Percentiles rank a stretch among this genome's conserved stretches.
These are phyloP conservation scores for Conistra vaccinii DNA, from an alignment of 2,888 invertebrate species.

Conservation along the genomic window DNA sequence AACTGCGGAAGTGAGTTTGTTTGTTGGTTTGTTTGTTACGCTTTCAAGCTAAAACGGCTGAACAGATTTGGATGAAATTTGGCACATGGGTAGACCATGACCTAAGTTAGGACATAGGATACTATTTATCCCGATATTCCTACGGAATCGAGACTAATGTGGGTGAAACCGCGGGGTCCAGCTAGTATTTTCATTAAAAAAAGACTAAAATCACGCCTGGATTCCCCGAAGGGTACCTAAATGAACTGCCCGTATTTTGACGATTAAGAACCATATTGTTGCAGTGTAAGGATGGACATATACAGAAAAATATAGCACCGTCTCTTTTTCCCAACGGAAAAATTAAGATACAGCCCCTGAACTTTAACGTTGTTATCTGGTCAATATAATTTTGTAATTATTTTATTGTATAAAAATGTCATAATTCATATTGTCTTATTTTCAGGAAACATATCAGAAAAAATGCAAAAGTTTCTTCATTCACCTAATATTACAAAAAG, in stretches of 20 bases:
- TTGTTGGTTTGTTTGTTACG: no score
- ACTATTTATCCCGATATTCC: no score
- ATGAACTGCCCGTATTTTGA: not conserved
- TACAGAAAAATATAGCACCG: not conserved
- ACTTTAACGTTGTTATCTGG: not conserved
- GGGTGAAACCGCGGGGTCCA: no score
- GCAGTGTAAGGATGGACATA: not conserved
- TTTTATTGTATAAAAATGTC: not conserved
- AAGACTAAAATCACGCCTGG: no score
- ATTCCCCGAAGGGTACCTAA: no score
- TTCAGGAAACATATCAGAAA: slow-evolving; percentile 94
- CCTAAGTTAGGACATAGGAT: no score
- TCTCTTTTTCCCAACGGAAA: not conserved
- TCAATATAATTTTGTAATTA: not conserved
- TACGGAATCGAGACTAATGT: no score
- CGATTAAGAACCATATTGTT: not conserved
- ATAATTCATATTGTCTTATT: slow-evolving; percentile 49
- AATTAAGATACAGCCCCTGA: not conserved
- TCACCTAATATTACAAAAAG: slow-evolving; percentile 83
- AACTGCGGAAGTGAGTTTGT: no score
- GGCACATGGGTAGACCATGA: no score
- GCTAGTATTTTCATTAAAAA: no score
- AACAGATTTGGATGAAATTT: no score
- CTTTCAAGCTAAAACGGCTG: no score
- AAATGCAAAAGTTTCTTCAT: slow-evolving; percentile 94